phyloP scores from a whole-genome alignment of 2,888 invertebrate species.

The Hemicrepidius hirtus region DNA sequence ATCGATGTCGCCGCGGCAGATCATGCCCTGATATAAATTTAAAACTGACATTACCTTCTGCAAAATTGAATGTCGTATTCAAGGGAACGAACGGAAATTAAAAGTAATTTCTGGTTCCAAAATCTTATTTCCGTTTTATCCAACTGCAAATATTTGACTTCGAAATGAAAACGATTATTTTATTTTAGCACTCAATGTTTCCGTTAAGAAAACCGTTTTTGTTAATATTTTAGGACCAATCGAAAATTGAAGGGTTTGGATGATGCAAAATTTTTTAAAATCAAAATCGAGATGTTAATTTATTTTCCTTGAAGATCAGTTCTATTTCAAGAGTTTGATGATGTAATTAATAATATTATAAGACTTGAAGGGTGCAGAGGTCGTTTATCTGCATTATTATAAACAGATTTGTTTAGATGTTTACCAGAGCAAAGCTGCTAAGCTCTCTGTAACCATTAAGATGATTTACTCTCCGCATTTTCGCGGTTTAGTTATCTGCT shows the following conservation, averaged over 20 bases:
- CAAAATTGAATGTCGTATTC: constrained; percentile 5
- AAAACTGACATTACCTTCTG: constrained; percentile 4
- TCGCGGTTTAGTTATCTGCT: constrained; percentile 37
- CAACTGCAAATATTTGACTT: constrained; percentile 10
- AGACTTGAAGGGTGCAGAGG: constrained; percentile 1
- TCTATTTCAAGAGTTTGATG: constrained; percentile 4
- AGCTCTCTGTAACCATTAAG: constrained; percentile 35
- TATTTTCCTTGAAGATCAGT: neutral
- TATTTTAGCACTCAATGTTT: no score
- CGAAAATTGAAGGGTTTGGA: neutral
- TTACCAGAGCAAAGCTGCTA: constrained; percentile 33
- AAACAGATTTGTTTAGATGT: constrained; percentile 37
- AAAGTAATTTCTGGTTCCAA: constrained; percentile 43
- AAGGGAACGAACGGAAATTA: constrained; percentile 39
- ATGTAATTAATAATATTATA: constrained; percentile 4
- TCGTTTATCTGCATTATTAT: constrained; percentile 34
- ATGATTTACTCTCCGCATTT: constrained; percentile 35
- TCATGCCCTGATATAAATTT: constrained; percentile 22
- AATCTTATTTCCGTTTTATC: constrained; percentile 44
- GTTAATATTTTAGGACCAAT: no score
- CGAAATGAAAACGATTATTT: constrained; percentile 9
- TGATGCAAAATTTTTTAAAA: no score
- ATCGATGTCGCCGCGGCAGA: constrained; percentile 2
- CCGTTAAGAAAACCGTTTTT: no score
- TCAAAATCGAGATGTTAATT: neutral